Base-by-base conservation (phyloP, 2,888 invertebrate genomes). In the Neoaliturus tenellus region DNA sequence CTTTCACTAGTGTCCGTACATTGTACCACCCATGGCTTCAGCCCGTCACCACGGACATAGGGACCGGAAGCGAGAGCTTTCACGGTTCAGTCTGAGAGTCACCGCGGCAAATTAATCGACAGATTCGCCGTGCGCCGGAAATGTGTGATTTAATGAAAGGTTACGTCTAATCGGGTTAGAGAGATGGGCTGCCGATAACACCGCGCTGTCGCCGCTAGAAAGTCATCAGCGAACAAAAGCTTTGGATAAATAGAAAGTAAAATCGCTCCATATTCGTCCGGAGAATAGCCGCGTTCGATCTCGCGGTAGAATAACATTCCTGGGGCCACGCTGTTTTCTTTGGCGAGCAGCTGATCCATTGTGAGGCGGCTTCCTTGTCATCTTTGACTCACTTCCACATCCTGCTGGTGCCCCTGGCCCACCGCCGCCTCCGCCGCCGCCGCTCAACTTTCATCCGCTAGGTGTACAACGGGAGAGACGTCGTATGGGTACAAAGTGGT, bases 181-280 rank as follows among this genome's bases (percentile, higher is more conserved):
- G 48, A 78, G 78, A 82, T 82, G 48, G 71, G 82, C 71, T 23
- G 51, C 28, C 39, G 78, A 78, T 78, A 78, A 78, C 78, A 48
- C 23, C 0, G 44, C 31, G 78, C 33, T 51, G 81, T 33, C 20
- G 4, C 69, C 35, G 31, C 48, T 69, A 82, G 82, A 82, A 82
- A 82, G 82, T 41, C 44, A 82, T 82, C 82, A 55, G 55, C 25
- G 82, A 71, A 71, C 69, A 82, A 82, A 82, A 55, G 71, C 51
- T 62, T 20, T 71, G 71, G 51, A 82, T 71, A 82, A 82, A 82
- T 82, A 82, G 82, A 82, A 82, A 82, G 82, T 82, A 82, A 82
- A 82, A 82, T 71, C 81, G 81, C 71, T 82, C 82, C 48, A 82
- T 82, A 71, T 71, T 82, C 82, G 55, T 78, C 55, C 55, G 31